Evolutionary conservation across 1,140 invertebrate genomes (phyloP).

Genomic region (Drosophila sp.): DNA sequence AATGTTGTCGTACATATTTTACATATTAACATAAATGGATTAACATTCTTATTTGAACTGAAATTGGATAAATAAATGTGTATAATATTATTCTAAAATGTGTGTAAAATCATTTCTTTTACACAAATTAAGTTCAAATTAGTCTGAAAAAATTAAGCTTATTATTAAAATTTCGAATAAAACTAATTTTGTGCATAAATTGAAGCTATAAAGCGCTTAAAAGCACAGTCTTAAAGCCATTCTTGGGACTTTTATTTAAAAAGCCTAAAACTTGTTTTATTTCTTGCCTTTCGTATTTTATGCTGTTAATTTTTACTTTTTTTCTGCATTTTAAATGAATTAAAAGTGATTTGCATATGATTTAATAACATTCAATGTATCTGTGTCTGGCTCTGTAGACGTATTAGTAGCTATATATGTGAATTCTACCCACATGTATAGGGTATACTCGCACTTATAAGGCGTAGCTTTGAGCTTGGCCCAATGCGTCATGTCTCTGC

Average conservation of each 20-base stretch:
- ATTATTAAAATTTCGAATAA: neutral
- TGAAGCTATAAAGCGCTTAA: too few species aligned
- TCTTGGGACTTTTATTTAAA: neutral
- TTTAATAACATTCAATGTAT: slow-evolving; percentile 66
- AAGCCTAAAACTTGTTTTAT: slow-evolving; percentile 55
- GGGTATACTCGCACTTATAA: slow-evolving; percentile 17
- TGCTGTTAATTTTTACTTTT: slow-evolving; percentile 47
- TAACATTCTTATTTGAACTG: neutral
- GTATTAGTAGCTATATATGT: slow-evolving; percentile 28
- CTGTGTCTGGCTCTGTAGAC: neutral
- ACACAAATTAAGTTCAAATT: neutral
- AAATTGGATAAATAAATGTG: neutral
- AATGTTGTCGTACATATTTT: neutral
- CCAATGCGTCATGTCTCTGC: slow-evolving; percentile 48
- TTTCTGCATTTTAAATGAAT: slow-evolving; percentile 60
- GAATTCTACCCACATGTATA: slow-evolving; percentile 9
- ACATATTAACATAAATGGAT: neutral
- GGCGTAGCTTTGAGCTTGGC: slow-evolving; percentile 7
- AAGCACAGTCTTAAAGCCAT: too few species aligned
- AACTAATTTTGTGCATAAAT: neutral
- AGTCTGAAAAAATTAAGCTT: too few species aligned
- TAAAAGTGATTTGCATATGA: slow-evolving; percentile 69
- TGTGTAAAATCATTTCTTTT: neutral
- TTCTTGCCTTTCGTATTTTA: slow-evolving; percentile 36
- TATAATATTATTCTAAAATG: too few species aligned